Percentiles rank a stretch among this genome's conserved stretches.
These are phyloP conservation scores for Augochlorella aurata DNA, from an alignment of 2,888 invertebrate species.

Conservation along the genomic window DNA sequence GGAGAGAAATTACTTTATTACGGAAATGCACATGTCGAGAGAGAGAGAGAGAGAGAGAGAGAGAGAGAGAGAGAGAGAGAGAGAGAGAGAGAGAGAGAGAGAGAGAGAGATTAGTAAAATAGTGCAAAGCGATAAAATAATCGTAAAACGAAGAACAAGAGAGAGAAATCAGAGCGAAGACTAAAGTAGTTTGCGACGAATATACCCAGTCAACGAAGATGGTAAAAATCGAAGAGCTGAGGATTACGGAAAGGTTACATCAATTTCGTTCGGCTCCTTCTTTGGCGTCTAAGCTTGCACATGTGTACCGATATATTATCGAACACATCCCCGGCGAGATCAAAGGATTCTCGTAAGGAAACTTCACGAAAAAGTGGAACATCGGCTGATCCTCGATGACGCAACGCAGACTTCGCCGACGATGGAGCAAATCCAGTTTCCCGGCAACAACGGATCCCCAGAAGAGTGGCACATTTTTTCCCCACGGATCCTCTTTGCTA, in stretches of 20 bases:
- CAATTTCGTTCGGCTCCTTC: not conserved
- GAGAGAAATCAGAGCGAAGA: not conserved
- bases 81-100: too few relatives aligned
- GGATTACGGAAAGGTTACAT: not conserved
- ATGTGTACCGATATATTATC: constrained; percentile 27
- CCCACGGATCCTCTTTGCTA: constrained; percentile 13
- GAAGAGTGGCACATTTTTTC: constrained; percentile 2
- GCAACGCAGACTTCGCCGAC: not conserved
- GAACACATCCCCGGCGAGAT: not conserved
- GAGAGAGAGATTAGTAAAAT: too few relatives aligned
- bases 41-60: too few relatives aligned
- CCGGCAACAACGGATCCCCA: constrained; percentile 2
- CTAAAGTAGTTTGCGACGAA: not conserved
- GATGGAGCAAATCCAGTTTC: constrained; percentile 31
- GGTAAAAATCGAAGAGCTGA: not conserved
- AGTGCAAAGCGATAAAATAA: too few relatives aligned
- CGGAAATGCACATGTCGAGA: too few relatives aligned
- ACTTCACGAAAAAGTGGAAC: constrained; percentile 33
- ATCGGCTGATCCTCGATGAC: constrained; percentile 28
- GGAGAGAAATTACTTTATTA: too few relatives aligned
- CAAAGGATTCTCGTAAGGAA: not conserved
- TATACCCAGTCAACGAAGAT: not conserved
- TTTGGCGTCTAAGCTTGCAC: not conserved
- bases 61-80: too few relatives aligned
- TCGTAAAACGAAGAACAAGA: not conserved